phyloP scores from a whole-genome alignment of 2,797 vertebrate species.

The Protosalanx chinensis region DNA sequence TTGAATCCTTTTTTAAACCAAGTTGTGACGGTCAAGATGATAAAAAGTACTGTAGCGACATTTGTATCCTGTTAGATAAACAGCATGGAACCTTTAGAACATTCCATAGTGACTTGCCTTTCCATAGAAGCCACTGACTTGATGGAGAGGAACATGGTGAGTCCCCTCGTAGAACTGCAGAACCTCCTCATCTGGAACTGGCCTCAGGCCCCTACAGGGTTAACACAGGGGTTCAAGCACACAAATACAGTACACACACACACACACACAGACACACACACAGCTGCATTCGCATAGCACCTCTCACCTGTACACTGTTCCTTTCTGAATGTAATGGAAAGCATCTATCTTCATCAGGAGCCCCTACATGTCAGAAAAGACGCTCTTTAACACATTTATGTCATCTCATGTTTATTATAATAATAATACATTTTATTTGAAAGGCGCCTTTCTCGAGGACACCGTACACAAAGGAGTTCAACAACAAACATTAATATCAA shows the following conservation, averaged over 20 bases:
- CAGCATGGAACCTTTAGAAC: not conserved
- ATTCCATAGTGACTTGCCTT: conserved; percentile 65
- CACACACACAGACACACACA: no score
- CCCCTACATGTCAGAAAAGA: conserved; percentile 58
- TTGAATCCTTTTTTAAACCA: not conserved
- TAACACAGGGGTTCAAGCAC: conserved; percentile 20
- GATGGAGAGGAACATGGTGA: conserved; percentile 77
- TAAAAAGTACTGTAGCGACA: not conserved
- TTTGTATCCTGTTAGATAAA: not conserved
- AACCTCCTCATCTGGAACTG: conserved; percentile 80
- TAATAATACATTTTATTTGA: no score
- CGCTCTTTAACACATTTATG: not conserved
- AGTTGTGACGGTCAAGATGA: not conserved
- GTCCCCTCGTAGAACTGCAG: conserved; percentile 77
- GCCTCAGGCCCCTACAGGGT: conserved; percentile 72
- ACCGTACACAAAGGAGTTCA: no score
- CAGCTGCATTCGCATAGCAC: no score
- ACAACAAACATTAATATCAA: no score
- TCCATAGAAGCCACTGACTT: conserved; percentile 85
- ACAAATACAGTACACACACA: not conserved
- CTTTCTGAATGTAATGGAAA: conserved; percentile 84
- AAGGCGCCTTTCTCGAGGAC: no score
- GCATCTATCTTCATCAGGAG: conserved; percentile 87
- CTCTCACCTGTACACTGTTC: conserved; percentile 80
- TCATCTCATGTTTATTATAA: no score